phyloP scores from a whole-genome alignment of 2,888 invertebrate species.

The Hipparchia sbordonii region DNA sequence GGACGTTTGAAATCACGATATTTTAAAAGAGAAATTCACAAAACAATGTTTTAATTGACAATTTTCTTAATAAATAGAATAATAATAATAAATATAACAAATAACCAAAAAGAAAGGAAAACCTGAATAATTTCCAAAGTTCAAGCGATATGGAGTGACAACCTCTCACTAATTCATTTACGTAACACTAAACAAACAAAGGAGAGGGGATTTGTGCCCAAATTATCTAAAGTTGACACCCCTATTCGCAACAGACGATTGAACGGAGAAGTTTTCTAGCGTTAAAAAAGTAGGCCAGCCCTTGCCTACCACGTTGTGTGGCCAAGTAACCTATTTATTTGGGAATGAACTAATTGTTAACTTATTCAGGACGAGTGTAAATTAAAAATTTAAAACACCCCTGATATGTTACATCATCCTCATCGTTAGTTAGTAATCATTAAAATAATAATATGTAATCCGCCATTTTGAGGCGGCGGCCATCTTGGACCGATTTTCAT shows the following conservation, averaged over 20 bases:
- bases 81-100: background rate
- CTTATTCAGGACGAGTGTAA: background rate
- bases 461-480: too few species aligned
- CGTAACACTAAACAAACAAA: conserved; percentile 20
- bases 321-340: background rate
- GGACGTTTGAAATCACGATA: too few species aligned
- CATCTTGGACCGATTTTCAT: too few species aligned
- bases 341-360: conserved; percentile 3
- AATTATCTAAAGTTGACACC: conserved; percentile 26
- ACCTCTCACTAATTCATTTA: conserved; percentile 14
- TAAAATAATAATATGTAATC: too few species aligned
- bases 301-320: conserved; percentile 19
- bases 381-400: too few species aligned
- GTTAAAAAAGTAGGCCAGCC: conserved; percentile 33
- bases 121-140: background rate
- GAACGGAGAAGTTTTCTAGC: conserved; percentile 30
- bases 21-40: too few species aligned
- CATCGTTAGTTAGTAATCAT: too few species aligned
- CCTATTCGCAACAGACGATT: conserved; percentile 28
- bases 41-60: too few species aligned
- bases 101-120: background rate
- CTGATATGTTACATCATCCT: too few species aligned
- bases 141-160: conserved; percentile 9
- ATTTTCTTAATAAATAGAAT: too few species aligned
- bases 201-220: conserved; percentile 14